Base-by-base conservation (phyloP, 92 coral and sea anemone genomes). In the Zoanthus gigantus region DNA sequence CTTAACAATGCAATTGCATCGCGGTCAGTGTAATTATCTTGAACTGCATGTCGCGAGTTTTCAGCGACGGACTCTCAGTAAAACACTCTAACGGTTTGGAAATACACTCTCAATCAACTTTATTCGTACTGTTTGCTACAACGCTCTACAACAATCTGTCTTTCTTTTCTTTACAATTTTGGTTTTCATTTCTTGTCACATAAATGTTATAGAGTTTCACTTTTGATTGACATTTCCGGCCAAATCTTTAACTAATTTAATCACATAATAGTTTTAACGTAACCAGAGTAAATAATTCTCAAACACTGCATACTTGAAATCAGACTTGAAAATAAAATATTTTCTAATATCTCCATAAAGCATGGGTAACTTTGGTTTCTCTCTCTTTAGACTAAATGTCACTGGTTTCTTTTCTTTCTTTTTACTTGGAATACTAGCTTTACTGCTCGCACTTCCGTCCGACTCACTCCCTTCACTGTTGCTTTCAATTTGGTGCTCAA, bases 331-430 rank as follows among this genome's bases (percentile, higher is more conserved):
- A 7, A 90, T 92, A 1, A 87, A 76, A 31, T 82, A 88, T 44
- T 88, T 47, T 45, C 93, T 73, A 7, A 90, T 92, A 57, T 90
- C 95, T 7, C 93, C 93, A 0, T 76, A 23, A 57, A 92, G 87
- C 76, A 90, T 90, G 6, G 93, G 95, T 72, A 90, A 29, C 71
- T 92, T 92, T 23, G 92, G 92, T 57, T 92, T 92, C 34, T 89
- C 92, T 84, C 73, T 72, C 46, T 90, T 86, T 10, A 90, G 86
- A 52, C 65, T 69, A 50, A 65, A 28, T 5, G 71, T 3, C 71
- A 65, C 31, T 0, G 71, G 23, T 6, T 17, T 17, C 31, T 65
- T 65, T 65, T 3, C 74, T 18, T 68, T 28, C 73, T 68, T 68
- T 68, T 28, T 32, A 6, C 44, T 68, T 58, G 28, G 65, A 10